Conservation (phyloP, 1,140 invertebrate genomes). For the Anthonomus grandis region DNA sequence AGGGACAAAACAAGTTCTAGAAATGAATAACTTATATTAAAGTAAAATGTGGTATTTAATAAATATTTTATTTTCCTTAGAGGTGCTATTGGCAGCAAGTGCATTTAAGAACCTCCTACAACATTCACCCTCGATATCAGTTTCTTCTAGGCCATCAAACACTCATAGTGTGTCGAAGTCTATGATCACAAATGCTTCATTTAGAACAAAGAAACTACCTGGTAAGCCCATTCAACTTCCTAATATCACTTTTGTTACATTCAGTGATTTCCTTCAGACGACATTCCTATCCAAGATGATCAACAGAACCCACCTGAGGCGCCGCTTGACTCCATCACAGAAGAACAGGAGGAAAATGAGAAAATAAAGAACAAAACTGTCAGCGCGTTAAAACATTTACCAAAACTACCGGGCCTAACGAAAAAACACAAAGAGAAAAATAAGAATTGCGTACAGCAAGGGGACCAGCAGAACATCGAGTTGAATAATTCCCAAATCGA, state of each 20-base stretch:
- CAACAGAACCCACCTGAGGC: constrained; percentile 27
- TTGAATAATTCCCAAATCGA: constrained; percentile 26
- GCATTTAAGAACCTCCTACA: constrained; percentile 83
- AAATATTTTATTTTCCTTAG: too few relatives aligned
- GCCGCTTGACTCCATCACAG: constrained; percentile 44
- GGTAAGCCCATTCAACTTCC: constrained; percentile 51
- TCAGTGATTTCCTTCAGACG: constrained; percentile 37
- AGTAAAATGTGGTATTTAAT: too few relatives aligned
- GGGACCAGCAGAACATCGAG: constrained; percentile 27
- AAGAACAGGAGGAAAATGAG: constrained; percentile 45
- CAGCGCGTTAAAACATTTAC: constrained; percentile 45
- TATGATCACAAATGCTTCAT: constrained; percentile 96
- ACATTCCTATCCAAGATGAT: constrained; percentile 47
- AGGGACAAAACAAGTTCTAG: too few relatives aligned
- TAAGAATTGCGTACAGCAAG: constrained; percentile 19
- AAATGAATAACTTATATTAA: too few relatives aligned
- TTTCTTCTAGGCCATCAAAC: constrained; percentile 67
- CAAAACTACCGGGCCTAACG: constrained; percentile 44
- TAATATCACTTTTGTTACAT: neutral
- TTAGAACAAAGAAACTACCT: constrained; percentile 92
- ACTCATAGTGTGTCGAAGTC: constrained; percentile 83
- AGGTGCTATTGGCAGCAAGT: constrained; percentile 85
- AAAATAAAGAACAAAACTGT: constrained; percentile 37
- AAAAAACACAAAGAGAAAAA: constrained; percentile 45
- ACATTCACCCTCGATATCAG: constrained; percentile 39